Base-by-base conservation (phyloP, 92 coral and sea anemone genomes). In the Pocillopora grandis region DNA sequence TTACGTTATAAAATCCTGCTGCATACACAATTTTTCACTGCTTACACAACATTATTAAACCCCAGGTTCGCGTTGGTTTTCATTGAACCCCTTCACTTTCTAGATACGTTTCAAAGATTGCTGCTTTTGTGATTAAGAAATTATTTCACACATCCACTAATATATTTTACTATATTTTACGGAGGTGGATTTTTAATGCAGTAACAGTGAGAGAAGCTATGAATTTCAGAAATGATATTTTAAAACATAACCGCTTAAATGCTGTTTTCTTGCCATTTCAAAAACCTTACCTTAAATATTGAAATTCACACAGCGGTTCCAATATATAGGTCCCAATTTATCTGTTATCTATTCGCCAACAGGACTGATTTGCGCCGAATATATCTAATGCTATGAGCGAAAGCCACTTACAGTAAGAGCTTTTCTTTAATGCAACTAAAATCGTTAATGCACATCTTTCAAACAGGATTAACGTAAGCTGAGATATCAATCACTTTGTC, bases 401-500 rank as follows among this genome's bases (percentile, higher is more conserved):
- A 31, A 80, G 31, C 57, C 42, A 66, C 76, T 70, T 70, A 58
- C 52, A 3, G 2, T 42, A 69, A 35, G 68, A 42, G 67, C 68
- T 81, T 70, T 58, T 17, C 19, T 67, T 57, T 57, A 16, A 81
- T 17, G n/a, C 76, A 68, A 69, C 58, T 52, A 35, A 70, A 69
- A 80, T 80, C 76, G 57, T 58, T 71, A 63, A 18, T 70, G 52
- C 52, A 3, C 52, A 57, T 70, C 52, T 37, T 17, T n/a, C 17
- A 48, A 42, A 21, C 58, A 59, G 67, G 77, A 81, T 71, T 71
- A 71, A 60, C 77, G 85, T 71, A 37, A 69, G 76, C 36, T 71
- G 21, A 27, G 36, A 36, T 58, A 12, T 70, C 58, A 36, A 70
- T 35, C 36, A 52, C 33, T 13, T 52, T 56, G 75, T 35, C 55